Conservation (phyloP, 2,113 vertebrate species). For the Ophiodon elongatus region DNA sequence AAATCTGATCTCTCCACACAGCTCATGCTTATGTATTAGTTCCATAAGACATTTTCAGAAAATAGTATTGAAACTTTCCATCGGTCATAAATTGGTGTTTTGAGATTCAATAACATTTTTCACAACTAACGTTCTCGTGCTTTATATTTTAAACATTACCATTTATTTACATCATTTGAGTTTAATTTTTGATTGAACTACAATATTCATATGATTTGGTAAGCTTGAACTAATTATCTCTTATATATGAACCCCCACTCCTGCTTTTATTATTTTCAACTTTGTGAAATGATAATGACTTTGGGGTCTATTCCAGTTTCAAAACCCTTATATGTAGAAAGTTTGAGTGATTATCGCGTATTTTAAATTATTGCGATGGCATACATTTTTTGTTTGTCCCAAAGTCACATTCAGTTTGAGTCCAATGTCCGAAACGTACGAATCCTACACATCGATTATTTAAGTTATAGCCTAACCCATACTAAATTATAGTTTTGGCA, state of each 20-base stretch:
- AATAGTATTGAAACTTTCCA: neutral
- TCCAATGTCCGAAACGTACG: neutral
- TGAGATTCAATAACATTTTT: neutral
- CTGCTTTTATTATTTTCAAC: neutral
- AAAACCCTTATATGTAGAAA: neutral
- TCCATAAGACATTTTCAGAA: neutral
- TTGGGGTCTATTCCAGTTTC: neutral
- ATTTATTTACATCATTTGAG: neutral
- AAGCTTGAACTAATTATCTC: neutral
- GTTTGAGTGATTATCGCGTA: neutral
- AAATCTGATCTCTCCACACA: neutral
- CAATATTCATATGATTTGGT: neutral
- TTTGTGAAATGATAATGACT: neutral
- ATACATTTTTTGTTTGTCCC: neutral
- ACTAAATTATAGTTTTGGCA: neutral
- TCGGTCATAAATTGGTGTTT: neutral
- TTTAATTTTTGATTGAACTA: neutral
- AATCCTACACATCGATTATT: neutral
- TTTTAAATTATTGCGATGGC: neutral
- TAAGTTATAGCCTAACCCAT: too few relatives aligned
- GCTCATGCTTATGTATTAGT: neutral
- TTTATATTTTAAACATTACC: neutral
- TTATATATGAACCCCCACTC: neutral
- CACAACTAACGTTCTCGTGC: neutral
- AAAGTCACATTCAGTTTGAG: neutral